Percentiles rank a stretch among this genome's conserved stretches.
These are phyloP conservation scores for Chionodraco myersi DNA, from an alignment of 2,113 vertebrate species.

Conservation along the genomic window DNA sequence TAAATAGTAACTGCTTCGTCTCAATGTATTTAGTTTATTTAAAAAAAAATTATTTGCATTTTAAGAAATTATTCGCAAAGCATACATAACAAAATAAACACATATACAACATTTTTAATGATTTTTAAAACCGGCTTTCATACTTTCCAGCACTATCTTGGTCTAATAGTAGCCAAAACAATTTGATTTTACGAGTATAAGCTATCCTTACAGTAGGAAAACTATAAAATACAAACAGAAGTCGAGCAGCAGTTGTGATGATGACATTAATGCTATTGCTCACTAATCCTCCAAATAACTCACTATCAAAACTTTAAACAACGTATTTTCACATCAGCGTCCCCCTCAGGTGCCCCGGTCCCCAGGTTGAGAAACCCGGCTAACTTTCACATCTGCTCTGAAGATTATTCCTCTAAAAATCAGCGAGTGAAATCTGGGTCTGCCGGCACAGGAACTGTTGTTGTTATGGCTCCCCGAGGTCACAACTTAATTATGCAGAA, in stretches of 20 bases:
- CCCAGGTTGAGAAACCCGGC: slow-evolving; percentile 3
- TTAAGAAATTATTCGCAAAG: too few relatives aligned
- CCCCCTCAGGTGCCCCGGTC: neutral
- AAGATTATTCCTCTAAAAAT: slow-evolving; percentile 44
- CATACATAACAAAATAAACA: too few relatives aligned
- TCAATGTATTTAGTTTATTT: too few relatives aligned
- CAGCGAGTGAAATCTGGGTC: slow-evolving; percentile 21
- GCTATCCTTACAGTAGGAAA: neutral
- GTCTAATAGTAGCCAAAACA: neutral
- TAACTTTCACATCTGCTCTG: slow-evolving; percentile 20
- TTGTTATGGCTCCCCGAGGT: slow-evolving; percentile 48
- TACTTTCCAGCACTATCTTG: too few relatives aligned
- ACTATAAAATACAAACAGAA: neutral
- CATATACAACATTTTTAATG: too few relatives aligned
- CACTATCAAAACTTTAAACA: neutral
- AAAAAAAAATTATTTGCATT: too few relatives aligned
- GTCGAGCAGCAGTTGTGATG: neutral
- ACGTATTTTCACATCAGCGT: neutral
- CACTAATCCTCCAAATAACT: neutral
- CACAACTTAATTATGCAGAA: slow-evolving; percentile 64
- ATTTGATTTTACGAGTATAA: neutral
- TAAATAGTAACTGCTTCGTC: too few relatives aligned
- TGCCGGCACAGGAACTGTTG: slow-evolving; percentile 48
- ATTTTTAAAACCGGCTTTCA: too few relatives aligned
- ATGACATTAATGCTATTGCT: neutral